Conservation (phyloP, 35 echinoderm and acorn worm species). For the Hemicentrotus pulcherrimus region DNA sequence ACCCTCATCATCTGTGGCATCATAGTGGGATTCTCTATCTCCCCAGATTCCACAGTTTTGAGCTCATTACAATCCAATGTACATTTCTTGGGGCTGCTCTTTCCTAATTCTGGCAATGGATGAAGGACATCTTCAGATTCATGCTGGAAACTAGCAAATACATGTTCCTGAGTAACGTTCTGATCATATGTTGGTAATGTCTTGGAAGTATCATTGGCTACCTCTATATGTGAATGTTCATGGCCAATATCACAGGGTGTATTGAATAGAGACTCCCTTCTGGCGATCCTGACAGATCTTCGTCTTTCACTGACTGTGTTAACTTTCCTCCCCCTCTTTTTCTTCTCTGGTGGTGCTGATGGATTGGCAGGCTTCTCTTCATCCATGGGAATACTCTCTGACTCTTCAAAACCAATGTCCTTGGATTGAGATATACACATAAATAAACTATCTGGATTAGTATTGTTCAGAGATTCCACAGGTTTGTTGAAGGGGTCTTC, state of each 20-base stretch:
- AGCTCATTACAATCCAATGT: not conserved
- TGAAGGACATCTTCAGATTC: not conserved
- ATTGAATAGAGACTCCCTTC: not conserved
- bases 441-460: not conserved
- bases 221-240: too few relatives aligned
- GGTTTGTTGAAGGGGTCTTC: slow-evolving; percentile 7
- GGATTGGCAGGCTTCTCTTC: not conserved
- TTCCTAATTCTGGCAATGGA: not conserved
- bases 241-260: not conserved
- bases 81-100: not conserved
- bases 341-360: not conserved
- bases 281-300: slow-evolving; percentile 40
- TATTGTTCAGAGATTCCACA: not conserved
- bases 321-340: not conserved
- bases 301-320: not conserved
- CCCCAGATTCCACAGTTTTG: not conserved
- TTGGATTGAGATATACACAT: not conserved
- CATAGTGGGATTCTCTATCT: not conserved
- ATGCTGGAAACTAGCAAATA: not conserved
- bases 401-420: not conserved
- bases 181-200: not conserved
- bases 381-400: not conserved
- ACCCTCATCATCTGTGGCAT: not conserved
- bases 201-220: not conserved
- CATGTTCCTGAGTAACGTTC: not conserved